Base-by-base conservation (phyloP, 1,140 invertebrate species). In the Cylas formicarius region DNA sequence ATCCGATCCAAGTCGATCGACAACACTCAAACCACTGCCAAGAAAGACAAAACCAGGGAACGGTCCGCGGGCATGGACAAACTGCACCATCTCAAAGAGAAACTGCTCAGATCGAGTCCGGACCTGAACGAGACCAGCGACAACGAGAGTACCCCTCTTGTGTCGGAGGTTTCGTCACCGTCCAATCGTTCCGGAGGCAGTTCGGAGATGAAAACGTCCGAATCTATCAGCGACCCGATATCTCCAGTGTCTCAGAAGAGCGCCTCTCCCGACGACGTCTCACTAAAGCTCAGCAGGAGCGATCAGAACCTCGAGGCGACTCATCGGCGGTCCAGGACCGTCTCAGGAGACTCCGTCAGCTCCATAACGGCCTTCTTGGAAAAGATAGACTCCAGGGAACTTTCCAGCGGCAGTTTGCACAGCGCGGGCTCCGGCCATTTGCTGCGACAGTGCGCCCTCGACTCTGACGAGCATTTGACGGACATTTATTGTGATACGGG, bases 91-190 rank as follows among this genome's bases (percentile, higher is more conserved):
- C 21, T 70, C 0, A 71, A 67, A 41, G 70, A 71, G 11, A 67
- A 67, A 32, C 41, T 73, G 1, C 53, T 71, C 2, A 61, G 68
- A 17, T 67, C 61, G 0, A 53, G 53, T 37, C 55, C 62, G 0
- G 62, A 64, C 22, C 44, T 63, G 29, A 62, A 63, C 28, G 58
- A 65, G 11, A 47, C 44, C 8, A 66, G 62, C 33, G 66, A 67
- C 49, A 65, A 66, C 37, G 66, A 68, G 46, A 67, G 63, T 44
- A 67, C 65, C 2, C 67, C 67, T 9, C 36, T 68, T n/a, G 63
- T 67, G 1, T 67, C 66, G 0, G 62, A 65, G 47, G 55, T 60
- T 6, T 63, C 61, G 1, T 60, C 64, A 7, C 61, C 63, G 11
- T 55, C 62, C 14, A 42, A 41, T 14, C 54, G 52, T 18, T 60